A percentile compares a stretch with the other conserved stretches of the same genome.
Evolutionary conservation across 2,797 vertebrate species (phyloP).

Genomic region (Clarias fuscus): DNA sequence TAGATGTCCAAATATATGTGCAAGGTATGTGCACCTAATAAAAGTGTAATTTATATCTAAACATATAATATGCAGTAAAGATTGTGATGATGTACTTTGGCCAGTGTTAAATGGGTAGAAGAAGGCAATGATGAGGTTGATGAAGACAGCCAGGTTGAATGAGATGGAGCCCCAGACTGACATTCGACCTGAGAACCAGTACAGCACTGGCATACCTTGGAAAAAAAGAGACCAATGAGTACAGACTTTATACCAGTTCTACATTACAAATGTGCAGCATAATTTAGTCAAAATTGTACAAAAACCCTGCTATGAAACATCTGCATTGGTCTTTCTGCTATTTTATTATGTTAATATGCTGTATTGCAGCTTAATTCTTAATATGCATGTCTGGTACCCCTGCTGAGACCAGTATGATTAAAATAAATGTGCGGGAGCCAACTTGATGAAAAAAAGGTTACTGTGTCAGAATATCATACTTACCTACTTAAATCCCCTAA

Average conservation of each 20-base stretch:
- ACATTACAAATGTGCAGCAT: background rate
- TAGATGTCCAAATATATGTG: background rate
- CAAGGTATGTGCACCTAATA: background rate
- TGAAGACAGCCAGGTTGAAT: constrained; percentile 95
- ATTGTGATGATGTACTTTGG: constrained; percentile 62
- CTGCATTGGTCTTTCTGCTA: background rate
- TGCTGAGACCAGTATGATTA: background rate
- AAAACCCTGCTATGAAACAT: background rate
- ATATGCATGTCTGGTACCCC: background rate
- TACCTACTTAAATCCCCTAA: background rate
- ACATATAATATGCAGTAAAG: background rate
- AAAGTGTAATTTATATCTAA: background rate
- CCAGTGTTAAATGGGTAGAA: constrained; percentile 88
- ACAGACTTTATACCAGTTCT: background rate
- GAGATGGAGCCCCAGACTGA: constrained; percentile 96
- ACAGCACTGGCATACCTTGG: constrained; percentile 93
- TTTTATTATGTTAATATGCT: background rate
- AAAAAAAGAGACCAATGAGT: background rate
- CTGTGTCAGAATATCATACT: background rate
- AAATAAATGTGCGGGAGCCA: background rate
- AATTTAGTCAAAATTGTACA: background rate
- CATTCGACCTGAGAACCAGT: constrained; percentile 98
- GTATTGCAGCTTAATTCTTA: background rate
- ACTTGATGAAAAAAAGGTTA: background rate
- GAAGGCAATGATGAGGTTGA: constrained; percentile 98